Base-by-base conservation (phyloP, 2,888 invertebrate species). In the Drosophila lutescens region DNA sequence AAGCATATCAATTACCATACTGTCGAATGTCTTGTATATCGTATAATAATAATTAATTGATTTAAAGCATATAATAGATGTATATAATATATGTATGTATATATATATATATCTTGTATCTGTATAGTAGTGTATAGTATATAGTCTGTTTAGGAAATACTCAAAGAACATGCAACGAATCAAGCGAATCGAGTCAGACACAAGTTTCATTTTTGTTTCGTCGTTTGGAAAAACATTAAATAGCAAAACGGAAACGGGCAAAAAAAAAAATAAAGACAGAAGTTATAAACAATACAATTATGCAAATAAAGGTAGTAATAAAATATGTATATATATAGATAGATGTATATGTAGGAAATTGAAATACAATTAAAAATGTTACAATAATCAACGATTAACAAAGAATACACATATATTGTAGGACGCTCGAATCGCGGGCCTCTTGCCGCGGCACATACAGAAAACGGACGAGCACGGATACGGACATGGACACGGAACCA, bases 111-210 rank as follows among this genome's bases (percentile, higher is more conserved):
- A 60, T 49, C 51, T 49, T 66, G 51, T 73, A 60, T 71, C 56
- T 71, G 41, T 71, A 62, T 70, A 69, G 55, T 68, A 65, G 51
- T 65, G 47, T 47, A 50, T 66, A 60, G 44, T 60, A 40, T 67
- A 69, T 70, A 69, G 85, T 85, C 85, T 83, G 85, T 83, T 77
- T 83, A 85, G 85, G 83, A 83, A 83, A 83, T 83, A 83, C 83
- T 83, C 83, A 74, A 82, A 63, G 82, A 84, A 77, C 74, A 69
- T 56, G 77, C 59, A 79, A 74, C 82, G 79, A 79, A 80, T 78
- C 56, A 61, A 61, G 51, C 51, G 51, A 40, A 58, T 49, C 49
- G 34, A 49, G 32, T 49, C 49, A 20, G 20, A 20, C 20, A 20
- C 20, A 20, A 20, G 20, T 20, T 20, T 20, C 20, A 20, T 15